Base-by-base conservation (phyloP, 2,888 invertebrate genomes). In the Xestia sexstrigata region DNA sequence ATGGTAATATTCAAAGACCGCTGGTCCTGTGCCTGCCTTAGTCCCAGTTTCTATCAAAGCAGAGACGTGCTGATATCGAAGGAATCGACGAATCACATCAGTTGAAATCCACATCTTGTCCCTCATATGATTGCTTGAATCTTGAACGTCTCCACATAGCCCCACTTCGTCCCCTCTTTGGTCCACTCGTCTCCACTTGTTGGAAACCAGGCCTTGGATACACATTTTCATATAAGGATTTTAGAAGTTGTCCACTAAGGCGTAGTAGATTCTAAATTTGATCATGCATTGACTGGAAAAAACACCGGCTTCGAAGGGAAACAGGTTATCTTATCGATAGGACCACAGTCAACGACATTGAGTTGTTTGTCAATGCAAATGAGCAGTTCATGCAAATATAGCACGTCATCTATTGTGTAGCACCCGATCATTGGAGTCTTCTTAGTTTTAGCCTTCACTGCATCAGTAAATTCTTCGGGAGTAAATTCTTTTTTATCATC, bases 321-420 rank as follows among this genome's bases (percentile, higher is more conserved):
- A 74, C 80, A 81, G 15, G 67, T 15, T 2, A 2, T 26, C 15
- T 0, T 13, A 58, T 58, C 39, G 23, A 23, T 9, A 15, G 45
- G 13, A 96, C 97, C 55, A 89, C 98, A 98, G 90, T 98, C 97
- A 17, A 97, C 96, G 30, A 98, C 88, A 52, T 97, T 92, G 60
- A 98, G 92, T 0, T 93, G 90, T 89, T 98, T 98, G 90, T 97
- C 96, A 84, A 98, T 97, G 89, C 98, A 98, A 71, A 98, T 96
- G 39, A 98, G 95, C 63, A 98, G 97, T 92, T 98, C 98, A 63
- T 97, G 97, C 60, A 98, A 89, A 88, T 97, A 97, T 1, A 96
- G 93, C 89, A 98, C 97, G 45, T 94, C 93, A 58, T 26, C 58
- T 26, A 58, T 26, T 58, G 26, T 5, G 2, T 96, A 92, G 89